phyloP scores from a whole-genome alignment of 2,113 vertebrate species.

The Gavialis gangeticus region DNA sequence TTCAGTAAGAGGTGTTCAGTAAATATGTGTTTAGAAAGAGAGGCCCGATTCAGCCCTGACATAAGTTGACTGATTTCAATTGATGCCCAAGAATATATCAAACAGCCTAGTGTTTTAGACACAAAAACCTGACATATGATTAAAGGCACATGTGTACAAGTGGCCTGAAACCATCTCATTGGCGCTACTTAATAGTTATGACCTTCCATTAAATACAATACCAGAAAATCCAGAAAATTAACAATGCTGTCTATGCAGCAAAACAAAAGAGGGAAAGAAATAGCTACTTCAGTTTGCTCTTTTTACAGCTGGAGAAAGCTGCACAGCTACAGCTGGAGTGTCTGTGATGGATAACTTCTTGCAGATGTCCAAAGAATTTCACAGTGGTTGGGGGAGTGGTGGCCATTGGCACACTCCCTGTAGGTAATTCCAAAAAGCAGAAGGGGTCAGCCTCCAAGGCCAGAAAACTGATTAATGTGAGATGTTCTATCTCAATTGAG shows the following conservation, averaged over 20 bases:
- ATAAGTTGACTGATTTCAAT: not conserved
- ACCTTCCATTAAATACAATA: not conserved
- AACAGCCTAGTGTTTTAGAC: not conserved
- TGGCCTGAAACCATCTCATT: not conserved
- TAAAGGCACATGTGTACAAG: not conserved
- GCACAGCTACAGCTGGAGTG: not conserved
- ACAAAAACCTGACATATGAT: not conserved
- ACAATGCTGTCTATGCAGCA: not conserved
- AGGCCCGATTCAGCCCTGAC: not conserved
- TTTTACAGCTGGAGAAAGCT: not conserved
- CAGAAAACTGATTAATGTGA: slow-evolving; percentile 28
- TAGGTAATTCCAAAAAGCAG: not conserved
- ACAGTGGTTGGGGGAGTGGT: not conserved
- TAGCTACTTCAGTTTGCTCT: not conserved
- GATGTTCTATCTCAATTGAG: not conserved
- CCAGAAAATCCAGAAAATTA: not conserved
- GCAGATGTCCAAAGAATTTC: not conserved
- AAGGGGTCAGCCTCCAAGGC: not conserved
- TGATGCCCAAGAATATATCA: not conserved
- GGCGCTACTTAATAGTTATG: slow-evolving; percentile 3
- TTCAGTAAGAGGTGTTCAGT: not conserved
- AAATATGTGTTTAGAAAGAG: not conserved
- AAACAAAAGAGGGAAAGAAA: not conserved
- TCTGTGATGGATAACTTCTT: not conserved
- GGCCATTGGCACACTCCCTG: not conserved